Base-by-base conservation (phyloP, 2,113 vertebrate genomes). In the Apistogramma diplotaenia region DNA sequence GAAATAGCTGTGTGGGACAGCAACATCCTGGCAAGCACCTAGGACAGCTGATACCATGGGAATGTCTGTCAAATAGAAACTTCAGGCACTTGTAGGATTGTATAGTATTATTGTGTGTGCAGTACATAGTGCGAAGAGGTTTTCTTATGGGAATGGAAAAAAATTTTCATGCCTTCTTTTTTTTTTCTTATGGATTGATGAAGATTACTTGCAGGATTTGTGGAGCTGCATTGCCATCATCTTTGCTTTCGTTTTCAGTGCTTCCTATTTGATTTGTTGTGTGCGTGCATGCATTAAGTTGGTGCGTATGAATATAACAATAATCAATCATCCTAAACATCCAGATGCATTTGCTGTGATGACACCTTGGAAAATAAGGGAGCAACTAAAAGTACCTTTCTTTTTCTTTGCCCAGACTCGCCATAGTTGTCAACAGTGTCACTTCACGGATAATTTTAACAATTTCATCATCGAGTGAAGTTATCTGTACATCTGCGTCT, bases 41-140 rank as follows among this genome's bases (percentile, higher is more conserved):
- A 53, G 67, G 91, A 90, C 90, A 94, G 87, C 85, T 86, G 87
- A 94, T 91, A 93, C 93, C 93, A 92, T 94, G 90, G 89, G 94
- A 94, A 93, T 89, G 67, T 65, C 76, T 76, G 37, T 80, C 74
- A 33, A 87, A 86, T 58, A 73, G 79, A 85, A 83, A 90, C 79
- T 82, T 85, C 84, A 54, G 71, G 53, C 87, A 84, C 78, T 76
- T 85, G 86, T 90, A 80, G 65, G 58, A 65, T 72, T 84, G 71
- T 31, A 29, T 78, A 37, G 79, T 53, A 76, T 84, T 85, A 78
- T 84, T 86, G 79, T 78, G 62, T 81, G 27, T 74, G 18, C 15
- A 72, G 62, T 8, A 78, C 27, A 71, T 83, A 83, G 83, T 78
- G 11, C 49, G 13, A 40, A 74, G 49, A 74, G 58, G 27, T 57